Percentiles rank a stretch among this genome's conserved stretches.
Conservation (phyloP, 1,140 invertebrate species). For the Panagrolaimus sp. region DNA sequence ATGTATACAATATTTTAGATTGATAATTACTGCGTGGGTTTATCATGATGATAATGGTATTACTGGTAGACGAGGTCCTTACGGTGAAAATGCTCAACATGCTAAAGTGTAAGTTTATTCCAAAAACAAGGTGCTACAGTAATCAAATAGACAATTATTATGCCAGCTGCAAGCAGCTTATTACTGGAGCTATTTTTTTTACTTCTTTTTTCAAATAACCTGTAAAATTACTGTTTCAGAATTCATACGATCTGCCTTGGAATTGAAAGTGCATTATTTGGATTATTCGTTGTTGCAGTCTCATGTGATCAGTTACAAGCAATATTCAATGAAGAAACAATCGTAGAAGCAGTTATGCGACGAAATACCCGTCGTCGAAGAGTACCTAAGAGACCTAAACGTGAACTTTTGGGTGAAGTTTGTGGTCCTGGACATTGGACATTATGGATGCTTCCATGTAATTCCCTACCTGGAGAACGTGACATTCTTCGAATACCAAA, state of each 20-base stretch:
- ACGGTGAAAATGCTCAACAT: slow-evolving; percentile 67
- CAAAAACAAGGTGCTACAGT: too few species aligned
- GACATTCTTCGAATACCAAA: background rate
- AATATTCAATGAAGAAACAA: slow-evolving; percentile 75
- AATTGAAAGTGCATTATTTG: slow-evolving; percentile 77
- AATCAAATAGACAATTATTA: too few species aligned
- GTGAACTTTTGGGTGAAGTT: slow-evolving; percentile 71
- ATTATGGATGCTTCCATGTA: background rate
- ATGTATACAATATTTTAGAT: slow-evolving; percentile 27
- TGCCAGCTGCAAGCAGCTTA: too few species aligned
- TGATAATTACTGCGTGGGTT: slow-evolving; percentile 47
- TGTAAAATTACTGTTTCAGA: slow-evolving; percentile 62
- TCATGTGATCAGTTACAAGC: slow-evolving; percentile 71
- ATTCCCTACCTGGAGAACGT: slow-evolving; percentile 9
- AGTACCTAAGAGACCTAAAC: slow-evolving; percentile 67
- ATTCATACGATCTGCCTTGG: slow-evolving; percentile 77
- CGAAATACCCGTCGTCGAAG: slow-evolving; percentile 63
- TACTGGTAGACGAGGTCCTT: slow-evolving; percentile 68
- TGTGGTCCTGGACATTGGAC: slow-evolving; percentile 63
- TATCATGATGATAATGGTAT: slow-evolving; percentile 59
- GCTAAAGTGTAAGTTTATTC: slow-evolving; percentile 44
- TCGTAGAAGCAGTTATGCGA: slow-evolving; percentile 72
- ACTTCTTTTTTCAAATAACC: slow-evolving; percentile 27
- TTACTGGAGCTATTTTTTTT: too few species aligned
- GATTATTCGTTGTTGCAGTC: slow-evolving; percentile 80